A percentile compares a stretch with the other conserved stretches of the same genome.
phyloP scores from a whole-genome alignment of 53 echinoderm and acorn worm genomes.

The Astropecten irregularis region DNA sequence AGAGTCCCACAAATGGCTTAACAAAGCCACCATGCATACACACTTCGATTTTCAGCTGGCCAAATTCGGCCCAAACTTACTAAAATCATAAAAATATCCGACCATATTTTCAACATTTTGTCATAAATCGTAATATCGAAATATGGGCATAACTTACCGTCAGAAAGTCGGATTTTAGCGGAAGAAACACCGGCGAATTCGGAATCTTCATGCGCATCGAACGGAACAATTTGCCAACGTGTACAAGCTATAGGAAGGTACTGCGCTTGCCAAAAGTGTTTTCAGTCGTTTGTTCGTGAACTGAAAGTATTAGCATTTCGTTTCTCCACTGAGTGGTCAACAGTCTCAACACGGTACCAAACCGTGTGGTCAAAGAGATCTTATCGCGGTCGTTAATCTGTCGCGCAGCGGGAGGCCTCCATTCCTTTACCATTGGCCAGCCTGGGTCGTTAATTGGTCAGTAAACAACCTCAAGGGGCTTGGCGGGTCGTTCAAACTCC shows the following conservation, averaged over 20 bases:
- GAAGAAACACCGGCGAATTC: neutral
- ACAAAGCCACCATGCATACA: neutral
- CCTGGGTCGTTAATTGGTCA: no score
- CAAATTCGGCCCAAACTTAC: neutral
- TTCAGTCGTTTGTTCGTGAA: neutral
- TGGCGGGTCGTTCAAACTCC: no score
- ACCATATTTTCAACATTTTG: neutral
- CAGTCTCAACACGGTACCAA: neutral
- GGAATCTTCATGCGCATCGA: neutral
- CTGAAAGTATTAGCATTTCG: neutral
- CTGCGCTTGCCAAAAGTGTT: neutral
- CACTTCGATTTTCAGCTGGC: neutral
- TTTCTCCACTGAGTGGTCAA: neutral
- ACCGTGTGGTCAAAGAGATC: no score
- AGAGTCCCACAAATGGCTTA: neutral
- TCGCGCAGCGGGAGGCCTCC: no score
- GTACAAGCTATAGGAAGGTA: neutral
- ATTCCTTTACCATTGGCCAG: no score
- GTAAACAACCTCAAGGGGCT: no score
- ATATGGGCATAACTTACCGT: neutral
- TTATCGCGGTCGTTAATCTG: no score
- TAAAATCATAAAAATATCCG: slow-evolving; percentile 9
- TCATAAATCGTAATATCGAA: neutral
- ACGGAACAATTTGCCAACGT: neutral
- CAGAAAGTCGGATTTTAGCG: neutral